A percentile compares a stretch with the other conserved stretches of the same genome.
These are phyloP conservation scores for Carpatolechia fugitivella DNA, from an alignment of 2,888 invertebrate genomes.

Conservation along the genomic window DNA sequence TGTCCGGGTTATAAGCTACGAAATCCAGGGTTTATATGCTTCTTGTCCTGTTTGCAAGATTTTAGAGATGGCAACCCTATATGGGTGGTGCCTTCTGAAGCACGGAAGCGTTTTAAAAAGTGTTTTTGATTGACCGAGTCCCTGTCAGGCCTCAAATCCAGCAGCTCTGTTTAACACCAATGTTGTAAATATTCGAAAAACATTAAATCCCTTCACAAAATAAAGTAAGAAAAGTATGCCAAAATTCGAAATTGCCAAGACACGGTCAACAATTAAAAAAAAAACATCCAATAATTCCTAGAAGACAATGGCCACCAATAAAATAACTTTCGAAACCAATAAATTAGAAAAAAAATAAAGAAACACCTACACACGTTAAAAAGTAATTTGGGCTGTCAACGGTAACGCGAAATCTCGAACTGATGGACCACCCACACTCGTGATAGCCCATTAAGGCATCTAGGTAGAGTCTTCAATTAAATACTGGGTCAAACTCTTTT, in stretches of 20 bases:
- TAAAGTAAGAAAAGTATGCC: no score
- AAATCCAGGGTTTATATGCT: no score
- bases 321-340: slow-evolving; percentile 45
- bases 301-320: slow-evolving; percentile 27
- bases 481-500: not conserved
- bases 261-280: not conserved
- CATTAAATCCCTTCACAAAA: no score
- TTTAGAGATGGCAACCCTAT: no score
- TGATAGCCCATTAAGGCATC: not conserved
- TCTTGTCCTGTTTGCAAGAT: no score
- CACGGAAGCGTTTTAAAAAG: no score
- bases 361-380: slow-evolving; percentile 40
- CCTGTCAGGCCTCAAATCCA: no score
- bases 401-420: slow-evolving; percentile 25
- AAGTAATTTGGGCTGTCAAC: slow-evolving; percentile 28
- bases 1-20: no score
- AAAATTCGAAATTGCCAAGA: not conserved
- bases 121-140: no score
- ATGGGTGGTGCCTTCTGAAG: no score
- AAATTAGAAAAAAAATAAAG: slow-evolving; percentile 35
- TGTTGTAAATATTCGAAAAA: no score
- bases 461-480: not conserved
- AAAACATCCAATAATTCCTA: slow-evolving; percentile 3
- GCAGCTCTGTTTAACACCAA: no score
- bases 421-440: slow-evolving; percentile 30